Conservation (phyloP, 2,797 vertebrate genomes). For the Tapirus indicus region DNA sequence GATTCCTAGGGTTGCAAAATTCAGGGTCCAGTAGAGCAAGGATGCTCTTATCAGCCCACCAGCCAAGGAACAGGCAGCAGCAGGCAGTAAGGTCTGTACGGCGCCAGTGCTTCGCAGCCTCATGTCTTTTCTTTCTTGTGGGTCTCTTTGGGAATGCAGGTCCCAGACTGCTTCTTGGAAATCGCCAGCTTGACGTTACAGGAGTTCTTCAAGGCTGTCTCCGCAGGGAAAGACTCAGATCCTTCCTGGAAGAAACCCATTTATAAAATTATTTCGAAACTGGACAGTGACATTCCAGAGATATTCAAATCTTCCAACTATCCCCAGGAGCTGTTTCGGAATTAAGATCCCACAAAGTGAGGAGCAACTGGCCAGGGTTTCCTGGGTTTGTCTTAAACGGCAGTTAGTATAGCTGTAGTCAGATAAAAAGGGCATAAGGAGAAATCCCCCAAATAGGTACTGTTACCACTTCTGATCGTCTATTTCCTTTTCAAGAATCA, state of each 20-base stretch:
- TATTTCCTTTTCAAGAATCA: slow-evolving; percentile 49
- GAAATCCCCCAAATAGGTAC: neutral
- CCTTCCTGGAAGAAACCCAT: slow-evolving; percentile 99
- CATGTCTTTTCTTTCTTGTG: slow-evolving; percentile 61
- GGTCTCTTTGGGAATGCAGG: slow-evolving; percentile 88
- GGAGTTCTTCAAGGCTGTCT: slow-evolving; percentile 96
- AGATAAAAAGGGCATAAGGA: neutral
- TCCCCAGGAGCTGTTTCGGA: slow-evolving; percentile 87
- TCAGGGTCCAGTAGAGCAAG: neutral
- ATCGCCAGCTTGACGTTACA: slow-evolving; percentile 95
- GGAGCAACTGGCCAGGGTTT: neutral
- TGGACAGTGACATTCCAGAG: slow-evolving; percentile 96
- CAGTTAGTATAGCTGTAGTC: neutral
- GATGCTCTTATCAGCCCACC: neutral
- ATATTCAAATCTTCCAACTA: slow-evolving; percentile 94
- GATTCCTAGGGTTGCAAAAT: neutral
- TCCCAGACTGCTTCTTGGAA: slow-evolving; percentile 96
- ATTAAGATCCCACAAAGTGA: slow-evolving; percentile 70
- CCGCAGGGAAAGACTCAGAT: slow-evolving; percentile 94
- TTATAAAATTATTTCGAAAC: slow-evolving; percentile 99
- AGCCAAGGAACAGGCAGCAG: neutral
- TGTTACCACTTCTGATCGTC: neutral
- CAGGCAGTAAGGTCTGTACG: neutral
- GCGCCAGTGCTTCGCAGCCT: neutral
- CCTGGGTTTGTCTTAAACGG: slow-evolving; percentile 40